A percentile compares a stretch with the other conserved stretches of the same genome.
phyloP scores from a whole-genome alignment of 1,140 invertebrate species.

The Aphaenogaster ashmeadi region DNA sequence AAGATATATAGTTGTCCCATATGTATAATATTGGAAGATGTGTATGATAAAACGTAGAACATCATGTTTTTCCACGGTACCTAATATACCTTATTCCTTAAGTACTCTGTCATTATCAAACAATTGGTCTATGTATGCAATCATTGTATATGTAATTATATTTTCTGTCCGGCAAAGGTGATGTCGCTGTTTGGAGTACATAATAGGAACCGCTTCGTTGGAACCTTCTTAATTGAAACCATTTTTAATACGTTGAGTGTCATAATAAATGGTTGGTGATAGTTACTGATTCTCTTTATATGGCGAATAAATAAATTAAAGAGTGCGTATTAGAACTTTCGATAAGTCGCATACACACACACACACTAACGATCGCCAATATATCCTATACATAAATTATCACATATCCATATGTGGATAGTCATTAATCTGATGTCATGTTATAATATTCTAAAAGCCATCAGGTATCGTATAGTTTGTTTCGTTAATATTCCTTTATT shows the following conservation, averaged over 20 bases:
- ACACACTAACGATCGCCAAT: neutral
- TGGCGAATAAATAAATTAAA: neutral
- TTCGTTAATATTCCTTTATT: constrained; percentile 41
- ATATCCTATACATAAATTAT: neutral
- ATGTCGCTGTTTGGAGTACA: neutral
- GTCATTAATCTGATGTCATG: neutral
- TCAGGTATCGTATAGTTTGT: neutral
- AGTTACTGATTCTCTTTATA: neutral
- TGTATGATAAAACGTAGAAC: neutral
- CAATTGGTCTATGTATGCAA: neutral
- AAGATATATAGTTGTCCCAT: neutral
- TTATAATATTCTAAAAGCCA: constrained; percentile 15
- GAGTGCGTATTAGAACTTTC: neutral
- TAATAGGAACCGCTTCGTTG: constrained; percentile 29
- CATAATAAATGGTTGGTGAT: neutral
- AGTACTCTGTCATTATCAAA: neutral
- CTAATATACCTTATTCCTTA: neutral
- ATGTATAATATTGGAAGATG: neutral
- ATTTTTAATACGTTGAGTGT: constrained; percentile 39
- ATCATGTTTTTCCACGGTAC: neutral
- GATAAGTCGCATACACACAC: neutral
- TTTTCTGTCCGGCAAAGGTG: neutral
- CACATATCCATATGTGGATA: neutral
- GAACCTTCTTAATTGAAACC: neutral
- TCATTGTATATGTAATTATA: neutral